phyloP scores from a whole-genome alignment of 2,113 vertebrate genomes.

The Corythoichthys intestinalis region DNA sequence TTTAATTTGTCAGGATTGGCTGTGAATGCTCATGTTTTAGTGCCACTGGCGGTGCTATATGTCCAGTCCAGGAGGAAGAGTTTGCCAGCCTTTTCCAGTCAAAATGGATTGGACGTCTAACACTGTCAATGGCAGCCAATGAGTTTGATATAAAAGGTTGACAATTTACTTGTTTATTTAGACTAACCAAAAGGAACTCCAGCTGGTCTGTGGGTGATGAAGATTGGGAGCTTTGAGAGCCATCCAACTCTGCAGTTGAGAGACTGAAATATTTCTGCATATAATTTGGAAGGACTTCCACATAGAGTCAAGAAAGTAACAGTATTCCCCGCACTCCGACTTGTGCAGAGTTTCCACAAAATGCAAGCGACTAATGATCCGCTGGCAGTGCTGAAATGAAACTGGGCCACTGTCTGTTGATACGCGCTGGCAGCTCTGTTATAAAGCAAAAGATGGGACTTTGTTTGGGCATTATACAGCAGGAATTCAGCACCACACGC shows the following conservation, averaged over 20 bases:
- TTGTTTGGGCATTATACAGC: slow-evolving; percentile 48
- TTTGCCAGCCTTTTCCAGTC: no score
- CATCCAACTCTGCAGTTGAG: not conserved
- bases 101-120: no score
- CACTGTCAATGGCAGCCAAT: no score
- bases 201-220: not conserved
- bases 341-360: slow-evolving; percentile 43
- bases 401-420: slow-evolving; percentile 54
- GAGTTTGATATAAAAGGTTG: no score
- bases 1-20: no score
- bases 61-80: no score
- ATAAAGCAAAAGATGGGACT: slow-evolving; percentile 48
- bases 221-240: not conserved
- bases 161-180: not conserved
- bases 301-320: slow-evolving; percentile 29
- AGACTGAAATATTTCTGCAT: not conserved
- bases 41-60: no score
- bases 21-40: no score
- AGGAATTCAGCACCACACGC: slow-evolving; percentile 39
- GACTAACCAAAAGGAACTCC: not conserved
- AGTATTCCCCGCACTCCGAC: slow-evolving; percentile 31
- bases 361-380: slow-evolving; percentile 54
- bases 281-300: slow-evolving; percentile 1
- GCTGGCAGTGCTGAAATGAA: slow-evolving; percentile 52
- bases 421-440: slow-evolving; percentile 58